phyloP scores from a whole-genome alignment of 2,113 vertebrate species.

The Phodopus roborovskii region DNA sequence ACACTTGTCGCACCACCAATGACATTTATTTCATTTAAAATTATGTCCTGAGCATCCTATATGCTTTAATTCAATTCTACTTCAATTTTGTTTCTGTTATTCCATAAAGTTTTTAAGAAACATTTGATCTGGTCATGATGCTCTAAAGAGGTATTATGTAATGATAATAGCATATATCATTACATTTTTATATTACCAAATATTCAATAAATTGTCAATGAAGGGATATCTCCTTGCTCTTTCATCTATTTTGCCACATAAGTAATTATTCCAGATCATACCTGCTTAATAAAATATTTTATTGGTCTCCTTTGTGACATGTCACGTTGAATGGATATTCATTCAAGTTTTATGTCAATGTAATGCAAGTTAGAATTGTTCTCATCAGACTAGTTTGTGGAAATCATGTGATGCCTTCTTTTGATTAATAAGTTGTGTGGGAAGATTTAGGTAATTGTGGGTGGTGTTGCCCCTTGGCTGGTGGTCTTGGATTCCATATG shows the following conservation, averaged over 20 bases:
- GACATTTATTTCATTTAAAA: not conserved
- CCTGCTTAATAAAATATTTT: not conserved
- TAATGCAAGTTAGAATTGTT: not conserved
- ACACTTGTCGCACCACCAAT: not conserved
- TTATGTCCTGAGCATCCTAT: not conserved
- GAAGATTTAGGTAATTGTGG: not conserved
- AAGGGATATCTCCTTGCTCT: not conserved
- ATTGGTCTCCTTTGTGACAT: not conserved
- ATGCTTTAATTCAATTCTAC: conserved; percentile 6
- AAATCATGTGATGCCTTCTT: not conserved
- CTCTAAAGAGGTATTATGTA: not conserved
- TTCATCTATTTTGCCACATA: not conserved
- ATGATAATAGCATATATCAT: not conserved
- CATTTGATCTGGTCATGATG: not conserved
- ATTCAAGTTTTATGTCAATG: not conserved
- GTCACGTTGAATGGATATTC: not conserved
- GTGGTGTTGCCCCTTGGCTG: not conserved
- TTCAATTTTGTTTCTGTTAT: not conserved
- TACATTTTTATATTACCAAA: not conserved
- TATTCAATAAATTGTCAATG: not conserved
- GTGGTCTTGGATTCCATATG: not conserved
- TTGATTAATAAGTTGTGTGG: not conserved
- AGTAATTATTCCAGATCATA: not conserved
- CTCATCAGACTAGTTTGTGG: not conserved
- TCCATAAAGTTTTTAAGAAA: not conserved